These are phyloP conservation scores for Allobates femoralis DNA, from an alignment of 2,797 vertebrate genomes.

Conservation along the genomic window DNA sequence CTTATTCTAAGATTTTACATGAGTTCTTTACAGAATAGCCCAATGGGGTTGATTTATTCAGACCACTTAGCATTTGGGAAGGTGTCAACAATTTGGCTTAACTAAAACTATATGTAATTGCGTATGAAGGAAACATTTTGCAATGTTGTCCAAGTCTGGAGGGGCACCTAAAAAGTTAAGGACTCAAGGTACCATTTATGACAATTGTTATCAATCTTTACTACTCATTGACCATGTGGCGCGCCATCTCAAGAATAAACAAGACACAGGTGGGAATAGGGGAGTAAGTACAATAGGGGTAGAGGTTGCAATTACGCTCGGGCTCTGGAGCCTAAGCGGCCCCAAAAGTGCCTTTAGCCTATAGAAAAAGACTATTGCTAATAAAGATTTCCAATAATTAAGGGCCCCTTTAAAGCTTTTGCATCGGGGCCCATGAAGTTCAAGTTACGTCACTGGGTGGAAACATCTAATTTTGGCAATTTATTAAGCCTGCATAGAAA, in stretches of 20 bases:
- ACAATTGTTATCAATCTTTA: conserved; percentile 17
- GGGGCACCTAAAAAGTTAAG: conserved; percentile 21
- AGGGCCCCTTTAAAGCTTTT: too few species aligned
- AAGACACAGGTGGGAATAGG: background rate
- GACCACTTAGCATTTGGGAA: conserved; percentile 24
- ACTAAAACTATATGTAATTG: conserved; percentile 48
- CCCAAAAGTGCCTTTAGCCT: too few species aligned
- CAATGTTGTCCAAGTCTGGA: background rate
- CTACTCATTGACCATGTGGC: background rate
- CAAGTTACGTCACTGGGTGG: too few species aligned
- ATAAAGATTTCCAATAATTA: too few species aligned
- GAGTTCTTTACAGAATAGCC: background rate
- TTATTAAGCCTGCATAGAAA: background rate
- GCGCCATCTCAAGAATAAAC: background rate
- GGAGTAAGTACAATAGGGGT: too few species aligned
- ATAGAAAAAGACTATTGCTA: too few species aligned
- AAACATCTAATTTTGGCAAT: background rate
- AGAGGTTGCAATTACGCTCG: too few species aligned
- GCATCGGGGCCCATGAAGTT: too few species aligned
- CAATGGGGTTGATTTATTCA: background rate
- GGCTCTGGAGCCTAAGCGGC: too few species aligned
- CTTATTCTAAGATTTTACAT: conserved; percentile 15
- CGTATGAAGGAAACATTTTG: conserved; percentile 9
- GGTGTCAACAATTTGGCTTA: conserved; percentile 38
- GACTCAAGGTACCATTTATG: conserved; percentile 2